Evolutionary conservation across 2,888 invertebrate genomes (phyloP), one percentile per base, ranked within the genome.

Genomic region (Leucophora obtusa): DNA sequence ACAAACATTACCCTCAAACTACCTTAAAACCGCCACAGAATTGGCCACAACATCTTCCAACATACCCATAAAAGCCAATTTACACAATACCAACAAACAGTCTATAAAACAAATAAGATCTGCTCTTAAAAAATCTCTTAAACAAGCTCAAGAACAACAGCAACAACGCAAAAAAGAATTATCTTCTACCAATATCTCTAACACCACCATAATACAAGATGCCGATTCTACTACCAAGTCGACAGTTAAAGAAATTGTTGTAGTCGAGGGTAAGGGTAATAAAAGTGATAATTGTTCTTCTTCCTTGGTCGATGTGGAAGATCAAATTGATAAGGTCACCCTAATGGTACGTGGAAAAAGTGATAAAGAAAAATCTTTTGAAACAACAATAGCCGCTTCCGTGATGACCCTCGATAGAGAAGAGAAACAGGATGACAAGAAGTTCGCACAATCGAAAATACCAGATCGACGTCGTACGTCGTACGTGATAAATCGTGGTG

Each of bases 181-280:
- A 24, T 60, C 83, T 11, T 85, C 84, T 14, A 86, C 87, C 0
- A 87, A 86, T 11, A 86, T 87, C 1, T 87, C 87, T 3, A 87
- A 88, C 8, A 88, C 66, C 11, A 73, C 84, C n/a, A 85, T 85
- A n/a, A 87, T 85, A 78, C 89, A 86, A 71, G 80, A 86, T 77
- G 89, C 89, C 0, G 89, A 89, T 28, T 88, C 89, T 0, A 88
- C 89, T 1, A 88, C 89, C 9, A 89, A 87, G 73, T 77, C 85
- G 0, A 80, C 84, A 9, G 82, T 86, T 9, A 85, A 84, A 33
- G 85, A 86, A 43, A 85, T 86, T 33, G 72, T 87, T 14, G 77
- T 88, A 1, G 77, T 77, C 18, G 86, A 85, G 47, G 85, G 85
- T 11, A 86, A 86, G 33, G 60, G 80, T 14, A 86, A 85, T 54